Evolutionary conservation across 2,888 invertebrate species (phyloP).

Genomic region (Caprella mutica): DNA sequence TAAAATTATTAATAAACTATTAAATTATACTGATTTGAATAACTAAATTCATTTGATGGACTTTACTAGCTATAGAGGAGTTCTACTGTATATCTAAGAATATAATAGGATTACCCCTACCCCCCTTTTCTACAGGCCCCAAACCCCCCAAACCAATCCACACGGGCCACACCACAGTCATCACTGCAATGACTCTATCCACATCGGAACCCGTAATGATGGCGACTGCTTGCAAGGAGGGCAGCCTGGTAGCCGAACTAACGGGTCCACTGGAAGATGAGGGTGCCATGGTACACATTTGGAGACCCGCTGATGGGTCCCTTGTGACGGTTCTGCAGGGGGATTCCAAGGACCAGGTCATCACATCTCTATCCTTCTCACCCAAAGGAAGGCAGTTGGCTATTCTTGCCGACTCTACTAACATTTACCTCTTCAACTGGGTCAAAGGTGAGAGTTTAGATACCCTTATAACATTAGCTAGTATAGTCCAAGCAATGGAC

Average conservation of each 20-base stretch:
- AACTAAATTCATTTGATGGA: too few relatives aligned
- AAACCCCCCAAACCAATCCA: conserved; percentile 5
- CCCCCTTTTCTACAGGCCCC: too few relatives aligned
- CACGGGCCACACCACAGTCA: conserved; percentile 12
- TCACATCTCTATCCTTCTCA: conserved; percentile 22
- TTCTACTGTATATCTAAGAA: too few relatives aligned
- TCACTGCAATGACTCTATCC: conserved; percentile 21
- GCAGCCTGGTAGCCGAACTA: conserved; percentile 19
- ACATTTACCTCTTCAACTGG: conserved; percentile 25
- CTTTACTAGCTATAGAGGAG: too few relatives aligned
- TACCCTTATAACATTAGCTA: too few relatives aligned
- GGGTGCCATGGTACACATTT: conserved; percentile 22
- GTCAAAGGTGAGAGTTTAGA: conserved; percentile 26
- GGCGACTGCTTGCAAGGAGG: conserved; percentile 16
- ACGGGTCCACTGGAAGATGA: conserved; percentile 4
- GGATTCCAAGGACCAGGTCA: conserved; percentile 7
- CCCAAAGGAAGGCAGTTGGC: conserved; percentile 23
- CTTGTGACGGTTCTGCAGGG: conserved; percentile 18
- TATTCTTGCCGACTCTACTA: conserved; percentile 18
- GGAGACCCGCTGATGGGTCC: conserved; percentile 19
- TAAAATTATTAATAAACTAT: too few relatives aligned
- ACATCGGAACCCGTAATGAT: conserved; percentile 16
- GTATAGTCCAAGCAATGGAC: too few relatives aligned
- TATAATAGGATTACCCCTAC: too few relatives aligned
- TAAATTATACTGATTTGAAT: too few relatives aligned